phyloP scores from a whole-genome alignment of 1,140 invertebrate genomes.

The Cydia pomonella region DNA sequence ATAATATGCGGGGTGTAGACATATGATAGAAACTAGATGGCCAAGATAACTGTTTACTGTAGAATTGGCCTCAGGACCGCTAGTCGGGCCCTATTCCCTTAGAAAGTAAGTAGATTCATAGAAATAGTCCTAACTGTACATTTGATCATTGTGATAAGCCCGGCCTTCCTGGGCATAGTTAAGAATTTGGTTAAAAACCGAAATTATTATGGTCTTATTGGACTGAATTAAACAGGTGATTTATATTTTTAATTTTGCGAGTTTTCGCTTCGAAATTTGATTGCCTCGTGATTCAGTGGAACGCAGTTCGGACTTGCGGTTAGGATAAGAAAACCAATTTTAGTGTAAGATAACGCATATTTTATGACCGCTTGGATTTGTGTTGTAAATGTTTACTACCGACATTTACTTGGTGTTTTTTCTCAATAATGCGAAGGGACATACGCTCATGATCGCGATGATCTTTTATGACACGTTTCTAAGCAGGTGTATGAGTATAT shows the following conservation, averaged over 20 bases:
- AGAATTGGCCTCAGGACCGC: slow-evolving; percentile 39
- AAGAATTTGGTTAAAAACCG: slow-evolving; percentile 62
- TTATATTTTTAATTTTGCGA: slow-evolving; percentile 4
- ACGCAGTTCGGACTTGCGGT: slow-evolving; percentile 25
- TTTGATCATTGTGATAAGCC: slow-evolving; percentile 62
- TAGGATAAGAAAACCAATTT: slow-evolving; percentile 32
- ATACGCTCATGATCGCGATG: neutral
- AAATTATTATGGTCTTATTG: slow-evolving; percentile 41
- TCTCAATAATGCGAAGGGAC: neutral
- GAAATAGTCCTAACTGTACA: slow-evolving; percentile 41
- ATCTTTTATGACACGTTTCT: slow-evolving; percentile 2
- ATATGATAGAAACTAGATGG: neutral
- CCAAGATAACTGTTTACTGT: slow-evolving; percentile 18
- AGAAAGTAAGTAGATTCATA: slow-evolving; percentile 46
- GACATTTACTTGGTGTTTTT: neutral
- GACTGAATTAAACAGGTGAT: slow-evolving; percentile 25
- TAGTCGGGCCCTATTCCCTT: slow-evolving; percentile 55
- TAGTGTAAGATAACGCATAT: slow-evolving; percentile 21
- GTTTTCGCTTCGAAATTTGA: slow-evolving; percentile 17
- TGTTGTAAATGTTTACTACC: slow-evolving; percentile 15
- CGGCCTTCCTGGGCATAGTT: slow-evolving; percentile 47
- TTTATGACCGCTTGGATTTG: slow-evolving; percentile 25
- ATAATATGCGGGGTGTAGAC: slow-evolving; percentile 1
- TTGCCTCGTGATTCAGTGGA: slow-evolving; percentile 23
- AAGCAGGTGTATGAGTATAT: slow-evolving; percentile 33